Base-by-base conservation (phyloP, 2,113 vertebrate species). In the Polyodon spathula region DNA sequence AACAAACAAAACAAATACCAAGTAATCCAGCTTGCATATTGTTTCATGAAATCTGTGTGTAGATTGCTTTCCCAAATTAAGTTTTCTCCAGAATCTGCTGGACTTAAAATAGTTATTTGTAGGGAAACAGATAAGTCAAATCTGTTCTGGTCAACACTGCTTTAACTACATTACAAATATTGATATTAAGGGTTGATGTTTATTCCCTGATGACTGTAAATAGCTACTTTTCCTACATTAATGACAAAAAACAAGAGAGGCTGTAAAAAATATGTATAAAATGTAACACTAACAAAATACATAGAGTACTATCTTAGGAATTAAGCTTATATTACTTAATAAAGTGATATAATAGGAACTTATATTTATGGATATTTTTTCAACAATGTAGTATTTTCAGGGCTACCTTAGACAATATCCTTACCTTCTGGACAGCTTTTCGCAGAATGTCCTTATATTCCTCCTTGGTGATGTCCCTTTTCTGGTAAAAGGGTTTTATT, bases 401-500 rank as follows among this genome's bases (percentile, higher is more conserved):
- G n/a, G n/a, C n/a, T n/a, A n/a, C 12, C 12, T 8, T 44, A 44
- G 12, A 44, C 10, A 38, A 1, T 60, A n/a, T n/a, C n/a, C 73
- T 12, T 62, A 95, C 96, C 92, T 99, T 99, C 63, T 94, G 92
- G 54, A 99, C 96, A 0, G 96, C 95, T 78, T 98, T 98, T 8
- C 94, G 89, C 14, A 98, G 79, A 60, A 99, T 99, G 39, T 90
- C 94, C 72, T 99, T 99, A 76, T 99, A 99, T 62, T 99, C 95
- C 0, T 97, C 94, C 79, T 99, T 99, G 7, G 89, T 93, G 71
- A 99, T 94, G 72, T 97, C 94, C 65, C 95, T 87, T 71, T 73
- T 92, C 85, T 97, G 95, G 78, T 99, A 99, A 76, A 94, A 99
- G 56, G 96, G 96, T 66, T 99, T 99, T 69, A 98, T 95, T 10